A percentile compares a stretch with the other conserved stretches of the same genome.
phyloP scores from a whole-genome alignment of 2,888 invertebrate species.

The Volucella inflata region DNA sequence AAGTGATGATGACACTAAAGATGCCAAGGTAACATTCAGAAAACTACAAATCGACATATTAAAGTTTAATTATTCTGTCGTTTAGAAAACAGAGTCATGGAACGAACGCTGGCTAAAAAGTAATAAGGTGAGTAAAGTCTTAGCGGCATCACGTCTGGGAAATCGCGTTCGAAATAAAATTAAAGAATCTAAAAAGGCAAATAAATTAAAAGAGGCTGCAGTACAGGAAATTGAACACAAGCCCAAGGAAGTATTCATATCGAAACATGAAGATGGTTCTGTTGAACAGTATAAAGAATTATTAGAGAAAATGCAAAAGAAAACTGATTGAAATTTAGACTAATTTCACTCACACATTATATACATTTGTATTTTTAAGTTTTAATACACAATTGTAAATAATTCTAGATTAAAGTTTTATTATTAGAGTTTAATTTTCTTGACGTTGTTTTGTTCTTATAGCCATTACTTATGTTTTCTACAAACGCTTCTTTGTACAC shows the following conservation, averaged over 20 bases:
- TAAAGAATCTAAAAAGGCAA: slow-evolving; percentile 82
- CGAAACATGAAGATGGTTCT: slow-evolving; percentile 84
- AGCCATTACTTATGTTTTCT: too few species aligned
- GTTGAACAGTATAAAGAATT: slow-evolving; percentile 85
- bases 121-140: slow-evolving; percentile 86
- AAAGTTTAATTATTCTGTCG: slow-evolving; percentile 24
- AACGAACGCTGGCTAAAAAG: slow-evolving; percentile 86
- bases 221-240: slow-evolving; percentile 70
- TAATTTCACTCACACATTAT: too few species aligned
- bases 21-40: slow-evolving; percentile 35
- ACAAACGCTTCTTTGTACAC: too few species aligned
- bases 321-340: slow-evolving; percentile 34
- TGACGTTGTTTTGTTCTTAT: too few species aligned
- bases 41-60: not conserved
- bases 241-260: slow-evolving; percentile 75
- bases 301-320: slow-evolving; percentile 77
- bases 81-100: slow-evolving; percentile 84
- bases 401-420: too few species aligned
- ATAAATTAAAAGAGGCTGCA: slow-evolving; percentile 63
- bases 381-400: too few species aligned
- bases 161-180: slow-evolving; percentile 87
- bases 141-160: slow-evolving; percentile 85
- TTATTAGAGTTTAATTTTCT: too few species aligned
- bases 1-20: slow-evolving; percentile 72
- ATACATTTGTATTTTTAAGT: too few species aligned